Evolutionary conservation across 2,113 vertebrate genomes (phyloP), one percentile per base, ranked within the genome.

Genomic region (Pogona vitticeps): DNA sequence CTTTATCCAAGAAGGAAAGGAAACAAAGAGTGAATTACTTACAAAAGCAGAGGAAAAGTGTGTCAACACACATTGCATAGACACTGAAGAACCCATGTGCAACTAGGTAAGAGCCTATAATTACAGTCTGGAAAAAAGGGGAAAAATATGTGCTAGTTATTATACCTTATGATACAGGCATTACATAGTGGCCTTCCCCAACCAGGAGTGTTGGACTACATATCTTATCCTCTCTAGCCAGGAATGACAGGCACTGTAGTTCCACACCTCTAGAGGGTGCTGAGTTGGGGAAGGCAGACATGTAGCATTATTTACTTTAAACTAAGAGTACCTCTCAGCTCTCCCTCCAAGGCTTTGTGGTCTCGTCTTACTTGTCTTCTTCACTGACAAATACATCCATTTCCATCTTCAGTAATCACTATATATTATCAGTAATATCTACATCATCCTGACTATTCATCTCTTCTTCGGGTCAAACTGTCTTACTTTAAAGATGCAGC

Each of bases 1-100:
- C 73, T 17, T 56, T 6, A 80, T 23, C 61, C 18, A 56, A 59
- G 79, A 21, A 42, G 9, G 3, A 80, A 75, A 40, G 46, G 31
- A 42, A 61, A 86, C 86, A 79, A 58, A 85, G 80, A 83, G 40
- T 0, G 0, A 1, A 58, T 87, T 97, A 99, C 98, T 99, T 95
- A 99, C 98, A 99, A 94, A 99, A 99, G 94, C 98, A 99, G 94
- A 99, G 97, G 97, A 99, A 99, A 91, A 99, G 95, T 0, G 98
- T 99, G 93, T 99, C 98, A n/a, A 99, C 97, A 92, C 98, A 99
- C 97, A 98, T 98, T 95, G 98, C 96, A 92, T 98, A 99, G 95
- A 99, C 98, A 2, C 97, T 99, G 95, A 99, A 99, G 95, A 99
- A 99, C 56, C 98, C 98, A 1, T 99, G 97, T 84, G 98, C 98